Base-by-base conservation (phyloP, 2,113 vertebrate genomes). In the Desmodus rotundus region DNA sequence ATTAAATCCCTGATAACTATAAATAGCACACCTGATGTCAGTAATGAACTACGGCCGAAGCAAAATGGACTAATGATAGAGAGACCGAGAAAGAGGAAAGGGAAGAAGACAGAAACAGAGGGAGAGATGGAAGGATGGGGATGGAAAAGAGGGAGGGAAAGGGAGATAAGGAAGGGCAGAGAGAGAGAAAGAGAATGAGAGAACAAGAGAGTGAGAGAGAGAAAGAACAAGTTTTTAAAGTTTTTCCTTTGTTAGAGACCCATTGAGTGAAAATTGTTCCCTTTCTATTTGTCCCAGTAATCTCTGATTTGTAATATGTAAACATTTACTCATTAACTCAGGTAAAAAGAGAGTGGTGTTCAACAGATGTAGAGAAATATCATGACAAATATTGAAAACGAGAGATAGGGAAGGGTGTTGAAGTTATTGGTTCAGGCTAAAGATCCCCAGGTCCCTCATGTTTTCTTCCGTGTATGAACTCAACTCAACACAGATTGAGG, bases 371-470 rank as follows among this genome's bases (percentile, higher is more conserved):
- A 61, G 11, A 33, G 70, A 13, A 58, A 56, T 73, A 58, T 52
- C 33, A 76, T n/a, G 41, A 61, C 50, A 36, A 31, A 65, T 13
- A 52, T n/a, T 81, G 50, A 86, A 70, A 52, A 76, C 22, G 17
- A 14, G 33, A 67, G 33, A 2, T 47, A 81, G 13, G 7, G 20
- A 20, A 8, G 0, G 1, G 22, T 73, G 26, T n/a, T 72, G 12
- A 87, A 22, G 7, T 16, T 54, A 3, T 24, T 36, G 52, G 31
- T 7, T 70, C 68, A 63, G 5, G 22, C 68, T 65, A 6, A 22
- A 5, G 31, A 2, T 36, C 4, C 41, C 20, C n/a, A 2, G 0
- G 19, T 84, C 17, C 28, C 3, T 47, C n/a, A 20, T 52, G 22
- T 54, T 89, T 86, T 14, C 47, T 93, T 78, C 41, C 68, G 8